A percentile compares a stretch with the other conserved stretches of the same genome.
phyloP scores from a whole-genome alignment of 2,113 vertebrate species.

The Ondatra zibethicus region DNA sequence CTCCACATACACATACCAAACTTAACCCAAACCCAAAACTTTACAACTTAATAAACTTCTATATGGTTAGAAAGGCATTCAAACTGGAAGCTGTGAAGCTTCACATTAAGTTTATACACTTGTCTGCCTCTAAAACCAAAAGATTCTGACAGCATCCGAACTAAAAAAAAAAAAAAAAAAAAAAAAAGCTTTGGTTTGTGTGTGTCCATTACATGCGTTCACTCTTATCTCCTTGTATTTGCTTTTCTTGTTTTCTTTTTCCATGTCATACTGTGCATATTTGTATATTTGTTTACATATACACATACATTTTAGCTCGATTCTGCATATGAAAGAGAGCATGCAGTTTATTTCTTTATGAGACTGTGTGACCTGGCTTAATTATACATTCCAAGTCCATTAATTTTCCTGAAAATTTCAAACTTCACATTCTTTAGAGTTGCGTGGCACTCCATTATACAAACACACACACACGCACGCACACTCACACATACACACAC shows the following conservation, averaged over 20 bases:
- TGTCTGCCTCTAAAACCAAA: background rate
- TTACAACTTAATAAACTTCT: background rate
- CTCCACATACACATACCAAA: background rate
- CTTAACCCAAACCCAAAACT: background rate
- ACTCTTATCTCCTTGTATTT: background rate
- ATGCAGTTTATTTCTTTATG: background rate
- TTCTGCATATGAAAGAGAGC: background rate
- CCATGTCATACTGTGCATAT: background rate
- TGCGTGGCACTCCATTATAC: background rate
- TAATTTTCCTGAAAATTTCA: background rate
- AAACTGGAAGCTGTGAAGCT: background rate
- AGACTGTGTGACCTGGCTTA: background rate
- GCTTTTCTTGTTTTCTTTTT: background rate
- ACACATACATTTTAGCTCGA: background rate
- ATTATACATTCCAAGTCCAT: background rate
- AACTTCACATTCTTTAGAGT: background rate
- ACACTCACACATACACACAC: no score
- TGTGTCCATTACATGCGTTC: background rate
- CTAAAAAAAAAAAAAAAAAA: background rate
- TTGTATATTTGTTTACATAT: background rate
- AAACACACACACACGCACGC: no score
- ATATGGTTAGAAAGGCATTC: background rate
- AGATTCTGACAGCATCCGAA: background rate
- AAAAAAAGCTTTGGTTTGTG: background rate
- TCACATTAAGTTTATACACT: background rate